Evolutionary conservation across 2,113 vertebrate species (phyloP), one percentile per base, ranked within the genome.

Genomic region (Malurus alboscapulatus): DNA sequence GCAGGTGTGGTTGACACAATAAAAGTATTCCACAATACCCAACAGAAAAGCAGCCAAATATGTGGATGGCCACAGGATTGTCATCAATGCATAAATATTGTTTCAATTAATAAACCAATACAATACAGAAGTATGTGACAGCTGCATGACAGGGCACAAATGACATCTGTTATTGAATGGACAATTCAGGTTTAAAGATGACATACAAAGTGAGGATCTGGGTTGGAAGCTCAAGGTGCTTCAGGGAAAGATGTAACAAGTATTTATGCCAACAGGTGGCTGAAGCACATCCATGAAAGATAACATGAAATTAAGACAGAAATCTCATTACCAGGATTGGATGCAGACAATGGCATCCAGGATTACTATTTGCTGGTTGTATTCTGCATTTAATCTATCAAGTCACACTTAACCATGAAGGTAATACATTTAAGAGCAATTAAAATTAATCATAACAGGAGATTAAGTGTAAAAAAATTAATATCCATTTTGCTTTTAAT

Each of bases 241-340:
- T 47, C 4, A 3, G 6, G 7, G 68, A 86, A 93, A 81, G 26
- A 48, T 51, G 14, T 4, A 80, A 62, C 40, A 92, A 77, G 27
- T 20, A 63, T 18, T 38, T 71, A 19, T 50, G 36, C 12, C 92
- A 81, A 67, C 69, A 90, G 36, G 61, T 78, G 65, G 57, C 59
- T 10, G 1, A 78, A 75, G 73, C 20, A 53, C 48, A 55, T 45
- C 53, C 63, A 75, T 5, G 12, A 86, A 88, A 88, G 36, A 69
- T 45, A 34, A 67, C 0, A 0, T 7, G 9, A 90, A 93, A 87
- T 7, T 45, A 54, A 85, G 83, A 83, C 21, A 32, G 48, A 48
- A 95, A 92, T 93, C 88, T 81, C 6, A 6, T 96, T 95, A 86
- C 12, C 25, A 42, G 68, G 80, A 95, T 88, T 95, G 34, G 34